phyloP scores from a whole-genome alignment of 2,113 vertebrate genomes.

The Nibea albiflora region DNA sequence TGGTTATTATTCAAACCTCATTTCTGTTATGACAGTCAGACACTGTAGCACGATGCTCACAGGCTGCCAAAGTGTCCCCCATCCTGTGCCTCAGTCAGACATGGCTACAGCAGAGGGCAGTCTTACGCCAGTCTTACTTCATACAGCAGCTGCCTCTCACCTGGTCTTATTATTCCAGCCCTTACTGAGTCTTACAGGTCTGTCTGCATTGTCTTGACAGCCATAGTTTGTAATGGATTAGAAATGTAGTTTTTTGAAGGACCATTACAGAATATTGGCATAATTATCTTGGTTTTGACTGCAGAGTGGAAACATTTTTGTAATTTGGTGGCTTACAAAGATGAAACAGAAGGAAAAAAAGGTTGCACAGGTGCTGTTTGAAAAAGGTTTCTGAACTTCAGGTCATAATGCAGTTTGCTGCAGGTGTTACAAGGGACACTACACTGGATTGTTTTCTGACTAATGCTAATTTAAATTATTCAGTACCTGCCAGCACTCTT shows the following conservation, averaged over 20 bases:
- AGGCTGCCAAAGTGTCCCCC: neutral
- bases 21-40: too few relatives aligned
- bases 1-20: neutral
- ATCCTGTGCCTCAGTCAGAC: neutral
- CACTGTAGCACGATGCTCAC: neutral
- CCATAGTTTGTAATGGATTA: neutral
- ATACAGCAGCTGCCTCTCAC: slow-evolving; percentile 36
- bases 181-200: neutral
- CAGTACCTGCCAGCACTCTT: neutral
- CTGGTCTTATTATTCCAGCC: slow-evolving; percentile 15
- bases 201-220: slow-evolving; percentile 10
- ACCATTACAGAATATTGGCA: neutral
- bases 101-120: slow-evolving; percentile 80
- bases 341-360: neutral
- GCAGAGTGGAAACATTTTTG: neutral
- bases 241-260: neutral
- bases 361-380: neutral
- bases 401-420: neutral
- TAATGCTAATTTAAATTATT: neutral
- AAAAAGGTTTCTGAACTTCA: neutral
- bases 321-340: neutral
- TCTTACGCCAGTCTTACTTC: slow-evolving; percentile 67
- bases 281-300: neutral
- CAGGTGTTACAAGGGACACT: neutral
- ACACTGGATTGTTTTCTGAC: neutral